Percentiles rank a stretch among this genome's conserved stretches.
phyloP scores from a whole-genome alignment of 2,888 invertebrate species.

The Tipula helvola region DNA sequence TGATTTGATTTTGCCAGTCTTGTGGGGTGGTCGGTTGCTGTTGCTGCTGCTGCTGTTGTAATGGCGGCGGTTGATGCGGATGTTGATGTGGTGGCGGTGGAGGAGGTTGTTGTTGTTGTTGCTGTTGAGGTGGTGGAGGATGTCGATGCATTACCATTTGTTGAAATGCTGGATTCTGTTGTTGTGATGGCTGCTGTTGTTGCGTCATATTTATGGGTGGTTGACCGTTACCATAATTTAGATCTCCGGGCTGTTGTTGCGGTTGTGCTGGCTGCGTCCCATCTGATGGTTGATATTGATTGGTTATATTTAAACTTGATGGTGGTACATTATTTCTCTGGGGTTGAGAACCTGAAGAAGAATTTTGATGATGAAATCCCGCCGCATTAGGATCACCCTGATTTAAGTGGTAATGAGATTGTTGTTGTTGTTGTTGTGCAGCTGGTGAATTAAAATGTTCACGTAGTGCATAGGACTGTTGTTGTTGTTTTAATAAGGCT shows the following conservation, averaged over 20 bases:
- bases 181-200: conserved; percentile 33
- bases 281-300: conserved; percentile 32
- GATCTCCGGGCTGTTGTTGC: conserved; percentile 20
- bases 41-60: conserved; percentile 18
- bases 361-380: conserved; percentile 25
- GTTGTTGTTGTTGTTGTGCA: conserved; percentile 27
- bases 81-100: conserved; percentile 21
- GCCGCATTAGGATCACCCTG: conserved; percentile 29
- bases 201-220: conserved; percentile 36
- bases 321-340: conserved; percentile 25
- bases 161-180: conserved; percentile 26
- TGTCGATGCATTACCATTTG: conserved; percentile 21
- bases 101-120: conserved; percentile 17
- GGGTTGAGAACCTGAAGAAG: conserved; percentile 14
- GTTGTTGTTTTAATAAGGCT: conserved; percentile 49
- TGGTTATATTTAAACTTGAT: conserved; percentile 30
- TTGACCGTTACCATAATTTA: conserved; percentile 39
- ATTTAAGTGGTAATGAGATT: conserved; percentile 29
- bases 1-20: conserved; percentile 29
- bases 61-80: conserved; percentile 12
- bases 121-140: conserved; percentile 20
- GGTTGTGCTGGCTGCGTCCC: conserved; percentile 27
- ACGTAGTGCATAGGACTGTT: conserved; percentile 49
- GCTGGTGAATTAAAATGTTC: conserved; percentile 49
- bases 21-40: conserved; percentile 11